Conservation (phyloP, 2,888 invertebrate genomes). For the Latrodectus elegans region DNA sequence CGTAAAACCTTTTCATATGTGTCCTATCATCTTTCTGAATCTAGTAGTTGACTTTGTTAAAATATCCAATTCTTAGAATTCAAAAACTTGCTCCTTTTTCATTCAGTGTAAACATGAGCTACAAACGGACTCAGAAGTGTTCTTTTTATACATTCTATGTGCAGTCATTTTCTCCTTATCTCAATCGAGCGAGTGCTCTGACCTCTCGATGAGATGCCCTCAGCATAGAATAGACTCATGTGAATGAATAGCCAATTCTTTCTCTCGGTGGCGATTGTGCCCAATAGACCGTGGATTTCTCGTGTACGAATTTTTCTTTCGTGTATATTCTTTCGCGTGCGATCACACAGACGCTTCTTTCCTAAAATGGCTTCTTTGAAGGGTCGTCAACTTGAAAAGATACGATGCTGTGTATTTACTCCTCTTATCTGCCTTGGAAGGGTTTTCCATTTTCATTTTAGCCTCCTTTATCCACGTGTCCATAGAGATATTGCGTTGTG, state of each 20-base stretch:
- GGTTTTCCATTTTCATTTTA: neutral
- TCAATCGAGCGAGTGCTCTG: neutral
- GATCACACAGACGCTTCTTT: slow-evolving; percentile 27
- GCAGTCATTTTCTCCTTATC: neutral
- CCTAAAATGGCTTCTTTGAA: slow-evolving; percentile 30
- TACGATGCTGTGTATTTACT: neutral
- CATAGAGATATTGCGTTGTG: no score
- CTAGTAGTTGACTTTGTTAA: no score
- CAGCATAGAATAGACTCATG: neutral
- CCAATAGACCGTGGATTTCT: slow-evolving; percentile 64
- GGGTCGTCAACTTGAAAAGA: slow-evolving; percentile 63
- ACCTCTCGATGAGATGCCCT: neutral
- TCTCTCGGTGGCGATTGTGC: slow-evolving; percentile 52
- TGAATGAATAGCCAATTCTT: slow-evolving; percentile 42
- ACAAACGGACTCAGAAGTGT: neutral
- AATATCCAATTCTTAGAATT: no score
- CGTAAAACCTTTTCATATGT: no score
- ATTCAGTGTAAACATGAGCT: no score
- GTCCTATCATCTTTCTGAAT: no score
- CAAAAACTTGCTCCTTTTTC: no score
- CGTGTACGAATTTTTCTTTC: slow-evolving; percentile 64
- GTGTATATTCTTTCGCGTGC: slow-evolving; percentile 58
- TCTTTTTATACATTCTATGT: neutral
- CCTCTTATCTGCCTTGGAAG: neutral
- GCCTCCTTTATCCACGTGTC: neutral